Base-by-base conservation (phyloP, 2,797 vertebrate species). In the Sebastes hubbsi region DNA sequence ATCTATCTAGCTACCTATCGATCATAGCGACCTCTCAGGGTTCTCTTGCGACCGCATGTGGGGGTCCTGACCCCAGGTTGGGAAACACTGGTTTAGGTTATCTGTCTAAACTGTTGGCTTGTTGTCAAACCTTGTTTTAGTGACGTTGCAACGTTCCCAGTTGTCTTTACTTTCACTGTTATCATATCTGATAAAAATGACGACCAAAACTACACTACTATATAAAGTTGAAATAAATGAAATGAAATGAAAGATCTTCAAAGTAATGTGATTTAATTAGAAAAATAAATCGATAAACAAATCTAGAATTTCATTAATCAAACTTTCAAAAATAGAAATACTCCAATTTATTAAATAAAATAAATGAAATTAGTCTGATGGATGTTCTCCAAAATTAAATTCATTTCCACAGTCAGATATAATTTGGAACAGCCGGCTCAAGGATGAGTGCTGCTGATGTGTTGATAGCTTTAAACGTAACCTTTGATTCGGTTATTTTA, bases 401-500 rank as follows among this genome's bases (percentile, higher is more conserved):
- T 66, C 2, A 46, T 59, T 46, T 34, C 30, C 25, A 30, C 58
- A 49, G 59, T 72, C 24, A 64, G 65, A 66, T 65, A 12, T 56
- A 7, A 75, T 49, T 70, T 61, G 66, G 46, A 71, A 24, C 27
- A 36, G 46, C 14, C 62, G 30, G 20, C 8, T 2, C 12, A 62
- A 29, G 18, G 75, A 58, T 10, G 25, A 54, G 16, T 46, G 55
- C 8, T 64, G 52, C 34, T 58, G 49, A 67, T 16, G 12, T 64
- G 36, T n/a, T 60, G 20, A 54, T 69, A 38, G 59, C 38, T 36
- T 27, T 34, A 42, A 24, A 61, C 38, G 4, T 42, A 25, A 55
- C 24, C 16, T 61, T 75, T 58, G 61, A 52, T 71, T 38, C 30
- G 12, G 56, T 58, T 63, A 49, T 46, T 30, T 61, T 16, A 55